phyloP scores from a whole-genome alignment of 2,113 vertebrate species.

The Gila orcuttii region DNA sequence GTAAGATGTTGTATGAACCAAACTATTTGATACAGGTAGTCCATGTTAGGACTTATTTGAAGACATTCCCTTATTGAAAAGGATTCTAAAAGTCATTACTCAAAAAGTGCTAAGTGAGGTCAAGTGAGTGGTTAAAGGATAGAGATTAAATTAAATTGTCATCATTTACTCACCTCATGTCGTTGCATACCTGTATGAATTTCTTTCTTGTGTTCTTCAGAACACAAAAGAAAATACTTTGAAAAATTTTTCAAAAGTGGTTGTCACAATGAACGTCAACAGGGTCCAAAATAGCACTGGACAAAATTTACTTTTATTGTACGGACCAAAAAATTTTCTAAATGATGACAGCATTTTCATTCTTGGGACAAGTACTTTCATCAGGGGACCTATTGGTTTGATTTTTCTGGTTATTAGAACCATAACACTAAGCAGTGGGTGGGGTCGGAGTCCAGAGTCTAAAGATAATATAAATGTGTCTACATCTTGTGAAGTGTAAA shows the following conservation, averaged over 20 bases:
- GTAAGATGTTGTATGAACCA: background rate
- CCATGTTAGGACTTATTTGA: background rate
- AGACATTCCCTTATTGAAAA: background rate
- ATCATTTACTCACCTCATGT: background rate
- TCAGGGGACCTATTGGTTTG: background rate
- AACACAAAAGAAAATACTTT: background rate
- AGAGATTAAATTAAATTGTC: background rate
- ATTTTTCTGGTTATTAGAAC: background rate
- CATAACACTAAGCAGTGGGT: background rate
- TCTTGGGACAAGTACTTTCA: background rate
- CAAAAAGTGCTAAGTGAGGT: background rate
- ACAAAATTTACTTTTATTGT: background rate
- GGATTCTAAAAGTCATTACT: background rate
- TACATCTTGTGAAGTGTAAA: background rate
- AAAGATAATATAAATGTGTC: background rate
- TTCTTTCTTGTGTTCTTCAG: background rate
- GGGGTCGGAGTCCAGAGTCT: constrained; percentile 25
- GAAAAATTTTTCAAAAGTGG: background rate
- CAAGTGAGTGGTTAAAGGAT: background rate
- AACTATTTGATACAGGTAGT: background rate
- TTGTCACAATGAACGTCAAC: background rate
- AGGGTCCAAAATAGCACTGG: background rate
- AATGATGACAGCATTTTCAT: too few relatives aligned
- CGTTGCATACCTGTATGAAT: background rate
- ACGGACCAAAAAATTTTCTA: background rate